Base-by-base conservation (phyloP, 2,113 vertebrate genomes). In the Miniopterus natalensis region DNA sequence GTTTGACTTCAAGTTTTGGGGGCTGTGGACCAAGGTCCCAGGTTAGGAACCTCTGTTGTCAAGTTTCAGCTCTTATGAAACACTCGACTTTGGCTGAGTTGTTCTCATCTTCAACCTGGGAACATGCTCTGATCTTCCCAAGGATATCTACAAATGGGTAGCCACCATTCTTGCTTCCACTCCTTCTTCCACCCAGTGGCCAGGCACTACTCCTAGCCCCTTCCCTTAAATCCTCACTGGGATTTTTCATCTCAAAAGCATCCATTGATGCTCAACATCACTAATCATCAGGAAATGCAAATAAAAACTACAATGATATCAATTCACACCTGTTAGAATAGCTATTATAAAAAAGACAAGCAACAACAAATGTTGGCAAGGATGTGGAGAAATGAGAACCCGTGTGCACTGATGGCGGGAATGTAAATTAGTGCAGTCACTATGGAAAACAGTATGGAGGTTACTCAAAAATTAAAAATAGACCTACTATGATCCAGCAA, bases 381-480 rank as follows among this genome's bases (percentile, higher is more conserved):
- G 10, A 65, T 65, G 45, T 51, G 42, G 59, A 29, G 45, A 63
- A 89, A 65, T 78, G 73, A 23, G 31, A 88, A 77, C 10, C 23
- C 14, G 29, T 21, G n/a, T 53, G n/a, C 73, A 13, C 15, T 78
- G n/a, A 40, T 42, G 45, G 45, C 53, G 61, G n/a, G n/a, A 65
- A 78, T 21, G 21, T 29, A 65, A 65, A 65, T 14, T 53, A n/a
- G 59, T 65, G 31, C 15, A 65, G 73, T 23, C 59, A 78, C 59
- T 78, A 21, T 66, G 59, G 87, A 66, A 55, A 78, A 51, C 23
- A 77, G 31, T 40, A 40, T 63, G 42, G 42, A 75, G 31, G 57
- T 29, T 31, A 47, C 57, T 88, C 6, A 88, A 63, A 77, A 65
- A 88, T 65, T 51, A 63, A 77, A 88, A 89, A 53, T 66, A 89